Base-by-base conservation (phyloP, 2,797 vertebrate species). In the Stomatorhinus walkeri region DNA sequence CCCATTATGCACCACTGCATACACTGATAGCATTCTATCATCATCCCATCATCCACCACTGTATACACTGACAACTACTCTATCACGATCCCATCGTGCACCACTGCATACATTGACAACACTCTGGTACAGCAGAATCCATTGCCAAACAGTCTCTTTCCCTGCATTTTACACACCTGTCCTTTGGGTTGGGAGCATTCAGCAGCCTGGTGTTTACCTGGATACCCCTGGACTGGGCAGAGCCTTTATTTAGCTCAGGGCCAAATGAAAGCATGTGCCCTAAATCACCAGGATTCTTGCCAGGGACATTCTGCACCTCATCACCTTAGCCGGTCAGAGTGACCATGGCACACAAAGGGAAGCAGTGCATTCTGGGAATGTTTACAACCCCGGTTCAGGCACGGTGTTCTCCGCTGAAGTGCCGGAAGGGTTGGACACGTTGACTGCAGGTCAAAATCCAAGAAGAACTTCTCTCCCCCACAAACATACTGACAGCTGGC, bases 301-400 rank as follows among this genome's bases (percentile, higher is more conserved):
- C 43, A 16, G 16, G n/a, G 12, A 46, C 61, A 54, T 4, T 83
- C 85, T 83, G 43, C 19, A 22, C 56, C 48, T 87, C 61, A 84
- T 32, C 6, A 46, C 68, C 19, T n/a, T 32, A 22, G 49, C 51
- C 8, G 32, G 32, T 54, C 19, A 85, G 49, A 12, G 1, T 16
- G 28, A 22, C 87, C n/a, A 83, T 1, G 8, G 16, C 52, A 40
- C 43, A 81, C 81, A 48, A 54, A 40, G 83, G 88, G 54, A 61
- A 22, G 19, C 12, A 68, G 87, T 59, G 88, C 28, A 76, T 87
- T 40, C 68, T 49, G 83, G 83, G 87, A 88, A 90, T 88, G 51
- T 64, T 87, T 51, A 88, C 72, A 43, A 40, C 49, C 49, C 61
- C 85, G 46, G 40, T 32, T 28, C 14, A 22, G 49, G 64, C 87